Evolutionary conservation across 2,888 invertebrate genomes (phyloP).

Genomic region (Drosophila paracracens): DNA sequence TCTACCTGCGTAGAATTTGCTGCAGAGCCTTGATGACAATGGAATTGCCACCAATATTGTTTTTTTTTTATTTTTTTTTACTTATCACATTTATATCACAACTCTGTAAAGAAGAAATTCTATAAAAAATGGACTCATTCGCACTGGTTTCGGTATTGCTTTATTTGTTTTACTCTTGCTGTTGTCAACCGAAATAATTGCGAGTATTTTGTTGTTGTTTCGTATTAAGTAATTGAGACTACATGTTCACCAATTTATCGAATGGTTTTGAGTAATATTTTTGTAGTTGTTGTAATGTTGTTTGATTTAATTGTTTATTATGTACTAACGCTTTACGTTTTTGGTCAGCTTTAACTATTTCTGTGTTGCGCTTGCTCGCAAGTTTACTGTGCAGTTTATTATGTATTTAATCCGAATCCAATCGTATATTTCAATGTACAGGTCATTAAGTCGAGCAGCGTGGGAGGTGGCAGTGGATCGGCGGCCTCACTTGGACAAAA

Average conservation of each 20-base stretch:
- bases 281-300: slow-evolving; percentile 40
- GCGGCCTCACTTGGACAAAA: slow-evolving; percentile 74
- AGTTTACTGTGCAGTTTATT: neutral
- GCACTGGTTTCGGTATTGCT: slow-evolving; percentile 54
- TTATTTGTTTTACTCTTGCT: slow-evolving; percentile 14
- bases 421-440: slow-evolving; percentile 36
- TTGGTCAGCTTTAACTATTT: slow-evolving; percentile 37
- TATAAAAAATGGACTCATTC: neutral
- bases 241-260: slow-evolving; percentile 12
- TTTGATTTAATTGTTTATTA: slow-evolving; percentile 34
- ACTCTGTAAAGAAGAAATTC: neutral
- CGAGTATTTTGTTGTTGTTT: slow-evolving; percentile 9
- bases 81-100: neutral
- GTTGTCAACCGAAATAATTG: slow-evolving; percentile 6
- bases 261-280: slow-evolving; percentile 28
- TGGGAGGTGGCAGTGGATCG: slow-evolving; percentile 52
- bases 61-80: slow-evolving; percentile 15
- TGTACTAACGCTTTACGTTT: slow-evolving; percentile 66
- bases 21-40: neutral
- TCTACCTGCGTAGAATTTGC: neutral
- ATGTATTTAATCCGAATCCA: neutral
- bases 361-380: slow-evolving; percentile 36
- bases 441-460: slow-evolving; percentile 58
- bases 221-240: slow-evolving; percentile 1
- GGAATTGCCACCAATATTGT: slow-evolving; percentile 10